phyloP scores from a whole-genome alignment of 2,888 invertebrate genomes.

The Drosophila multiciliata region DNA sequence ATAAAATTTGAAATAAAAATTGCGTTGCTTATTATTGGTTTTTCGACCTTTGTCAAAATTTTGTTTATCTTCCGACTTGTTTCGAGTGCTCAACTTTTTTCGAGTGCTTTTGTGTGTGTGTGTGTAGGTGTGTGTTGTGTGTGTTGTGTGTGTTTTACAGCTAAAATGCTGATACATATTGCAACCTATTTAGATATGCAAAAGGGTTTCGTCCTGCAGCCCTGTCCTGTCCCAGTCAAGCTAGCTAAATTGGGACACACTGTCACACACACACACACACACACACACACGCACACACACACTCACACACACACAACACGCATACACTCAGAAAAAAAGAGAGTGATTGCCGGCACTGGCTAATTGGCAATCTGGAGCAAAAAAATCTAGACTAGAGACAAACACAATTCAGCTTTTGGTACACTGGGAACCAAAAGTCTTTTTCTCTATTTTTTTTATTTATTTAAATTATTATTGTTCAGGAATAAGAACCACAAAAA shows the following conservation, averaged over 20 bases:
- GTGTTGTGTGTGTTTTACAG: conserved; percentile 10
- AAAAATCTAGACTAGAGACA: not conserved
- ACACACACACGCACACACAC: conserved; percentile 17
- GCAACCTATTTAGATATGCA: conserved; percentile 69
- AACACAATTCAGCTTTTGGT: not conserved
- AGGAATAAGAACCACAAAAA: not conserved
- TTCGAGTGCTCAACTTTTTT: not conserved
- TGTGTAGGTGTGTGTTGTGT: conserved; percentile 12
- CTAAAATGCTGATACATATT: conserved; percentile 47
- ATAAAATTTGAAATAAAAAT: not conserved
- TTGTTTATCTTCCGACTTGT: not conserved
- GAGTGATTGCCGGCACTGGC: not conserved
- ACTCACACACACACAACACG: conserved; percentile 5
- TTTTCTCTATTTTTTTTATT: not conserved
- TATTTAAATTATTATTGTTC: conserved; percentile 33
- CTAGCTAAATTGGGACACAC: conserved; percentile 61
- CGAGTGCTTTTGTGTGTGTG: conserved; percentile 4
- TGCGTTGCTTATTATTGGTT: not conserved
- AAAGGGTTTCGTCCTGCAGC: conserved; percentile 43
- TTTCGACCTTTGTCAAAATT: not conserved
- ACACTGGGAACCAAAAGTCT: accelerated
- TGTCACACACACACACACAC: not conserved
- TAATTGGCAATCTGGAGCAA: not conserved
- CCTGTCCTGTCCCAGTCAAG: conserved; percentile 20
- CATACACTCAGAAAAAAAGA: not conserved